Evolutionary conservation across 2,113 vertebrate species (phyloP).

Genomic region (Camelus dromedarius): DNA sequence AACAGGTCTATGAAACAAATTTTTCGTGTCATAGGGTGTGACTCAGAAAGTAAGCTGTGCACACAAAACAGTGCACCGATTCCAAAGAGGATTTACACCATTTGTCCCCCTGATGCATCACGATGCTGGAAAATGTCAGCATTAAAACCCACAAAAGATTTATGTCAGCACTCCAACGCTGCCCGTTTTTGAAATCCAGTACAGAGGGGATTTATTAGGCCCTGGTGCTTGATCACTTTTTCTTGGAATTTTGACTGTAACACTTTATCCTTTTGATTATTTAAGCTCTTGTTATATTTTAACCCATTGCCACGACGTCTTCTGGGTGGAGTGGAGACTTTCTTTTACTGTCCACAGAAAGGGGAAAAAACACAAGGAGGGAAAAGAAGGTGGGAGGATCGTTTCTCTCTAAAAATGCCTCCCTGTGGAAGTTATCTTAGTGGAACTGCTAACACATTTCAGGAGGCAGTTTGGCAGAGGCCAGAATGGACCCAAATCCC

Average conservation of each 20-base stretch:
- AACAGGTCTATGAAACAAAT: background rate
- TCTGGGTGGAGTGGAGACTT: background rate
- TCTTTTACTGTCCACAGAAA: background rate
- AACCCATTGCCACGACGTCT: background rate
- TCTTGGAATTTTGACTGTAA: conserved; percentile 65
- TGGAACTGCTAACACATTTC: background rate
- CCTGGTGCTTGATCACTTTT: conserved; percentile 52
- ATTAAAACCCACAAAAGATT: conserved; percentile 73
- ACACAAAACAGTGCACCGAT: background rate
- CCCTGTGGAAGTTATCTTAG: background rate
- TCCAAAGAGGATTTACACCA: background rate
- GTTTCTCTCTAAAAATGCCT: background rate
- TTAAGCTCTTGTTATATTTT: conserved; percentile 72
- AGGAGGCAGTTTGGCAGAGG: background rate
- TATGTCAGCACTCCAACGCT: conserved; percentile 69
- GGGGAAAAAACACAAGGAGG: background rate
- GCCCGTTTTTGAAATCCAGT: conserved; percentile 72
- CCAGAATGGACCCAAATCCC: accelerated
- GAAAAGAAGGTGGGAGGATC: background rate
- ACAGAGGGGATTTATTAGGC: conserved; percentile 77
- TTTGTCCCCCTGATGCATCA: background rate
- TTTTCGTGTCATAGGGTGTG: background rate
- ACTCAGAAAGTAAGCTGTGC: background rate
- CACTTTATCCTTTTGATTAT: conserved; percentile 75
- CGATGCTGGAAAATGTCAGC: conserved; percentile 20